Conservation (phyloP, 1,140 invertebrate genomes). For the Penaeus japonicus region DNA sequence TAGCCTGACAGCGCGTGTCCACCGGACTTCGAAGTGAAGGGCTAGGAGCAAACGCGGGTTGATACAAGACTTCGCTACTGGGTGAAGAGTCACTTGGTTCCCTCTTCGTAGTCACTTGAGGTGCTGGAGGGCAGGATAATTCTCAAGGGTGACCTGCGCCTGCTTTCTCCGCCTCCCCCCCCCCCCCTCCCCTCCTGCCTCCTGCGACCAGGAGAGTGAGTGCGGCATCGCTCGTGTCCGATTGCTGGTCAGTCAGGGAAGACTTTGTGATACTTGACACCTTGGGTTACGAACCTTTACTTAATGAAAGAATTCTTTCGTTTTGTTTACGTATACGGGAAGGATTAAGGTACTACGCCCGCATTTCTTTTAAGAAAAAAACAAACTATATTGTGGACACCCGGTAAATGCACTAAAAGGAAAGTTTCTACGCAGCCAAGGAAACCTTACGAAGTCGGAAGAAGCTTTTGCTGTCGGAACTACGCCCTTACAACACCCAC, state of each 20-base stretch:
- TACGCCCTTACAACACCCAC: neutral
- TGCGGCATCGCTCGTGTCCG: neutral
- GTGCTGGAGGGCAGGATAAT: neutral
- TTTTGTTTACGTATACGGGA: too few relatives aligned
- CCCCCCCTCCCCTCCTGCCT: neutral
- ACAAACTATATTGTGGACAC: too few relatives aligned
- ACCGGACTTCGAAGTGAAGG: neutral
- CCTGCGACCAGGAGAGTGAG: neutral
- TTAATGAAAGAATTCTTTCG: too few relatives aligned
- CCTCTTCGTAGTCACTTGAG: slow-evolving; percentile 48
- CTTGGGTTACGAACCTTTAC: too few relatives aligned
- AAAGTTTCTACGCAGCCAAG: too few relatives aligned
- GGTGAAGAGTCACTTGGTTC: slow-evolving; percentile 10
- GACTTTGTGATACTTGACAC: neutral
- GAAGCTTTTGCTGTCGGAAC: neutral
- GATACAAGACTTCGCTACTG: slow-evolving; percentile 39
- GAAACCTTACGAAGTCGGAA: too few relatives aligned
- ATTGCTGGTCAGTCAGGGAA: neutral
- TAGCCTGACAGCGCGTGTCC: too few relatives aligned
- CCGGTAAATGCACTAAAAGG: too few relatives aligned
- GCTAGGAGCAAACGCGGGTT: slow-evolving; percentile 7
- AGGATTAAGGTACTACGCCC: too few relatives aligned
- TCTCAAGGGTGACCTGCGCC: neutral
- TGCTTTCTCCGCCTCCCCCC: neutral
- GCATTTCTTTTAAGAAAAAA: too few relatives aligned